phyloP scores from a whole-genome alignment of 2,113 vertebrate species.

The Callipepla squamata region DNA sequence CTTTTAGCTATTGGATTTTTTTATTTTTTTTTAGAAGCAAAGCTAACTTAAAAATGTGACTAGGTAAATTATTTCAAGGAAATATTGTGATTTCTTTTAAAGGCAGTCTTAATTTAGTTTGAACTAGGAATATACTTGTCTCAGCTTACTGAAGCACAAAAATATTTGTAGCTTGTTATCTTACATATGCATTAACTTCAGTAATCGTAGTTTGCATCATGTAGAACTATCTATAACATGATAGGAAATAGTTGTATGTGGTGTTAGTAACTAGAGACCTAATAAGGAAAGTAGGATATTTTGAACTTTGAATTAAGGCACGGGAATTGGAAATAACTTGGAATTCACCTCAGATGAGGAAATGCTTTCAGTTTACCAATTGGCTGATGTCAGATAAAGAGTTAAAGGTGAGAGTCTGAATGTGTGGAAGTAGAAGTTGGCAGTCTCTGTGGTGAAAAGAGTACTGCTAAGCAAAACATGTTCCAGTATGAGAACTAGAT shows the following conservation, averaged over 20 bases:
- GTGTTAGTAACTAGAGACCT: not conserved
- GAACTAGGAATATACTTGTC: not conserved
- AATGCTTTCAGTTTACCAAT: not conserved
- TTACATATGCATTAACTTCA: not conserved
- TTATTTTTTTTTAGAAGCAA: too few relatives aligned
- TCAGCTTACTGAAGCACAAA: not conserved
- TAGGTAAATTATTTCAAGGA: fast-evolving
- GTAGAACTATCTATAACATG: not conserved
- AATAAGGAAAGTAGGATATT: not conserved
- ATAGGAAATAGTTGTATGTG: not conserved
- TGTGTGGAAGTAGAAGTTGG: not conserved
- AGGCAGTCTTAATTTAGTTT: not conserved
- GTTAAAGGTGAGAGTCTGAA: not conserved
- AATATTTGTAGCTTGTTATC: not conserved
- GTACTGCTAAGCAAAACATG: not conserved
- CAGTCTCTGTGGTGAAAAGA: not conserved
- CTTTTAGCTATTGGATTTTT: not conserved
- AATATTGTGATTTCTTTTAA: not conserved
- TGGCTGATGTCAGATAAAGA: not conserved
- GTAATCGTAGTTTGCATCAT: not conserved
- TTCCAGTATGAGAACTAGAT: not conserved
- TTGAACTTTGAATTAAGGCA: not conserved
- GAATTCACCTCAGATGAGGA: not conserved
- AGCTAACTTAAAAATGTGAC: too few relatives aligned
- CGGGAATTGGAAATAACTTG: not conserved